Percentiles rank a stretch among this genome's conserved stretches.
These are phyloP conservation scores for Radopholus similis DNA, from an alignment of 1,140 invertebrate species.

Conservation along the genomic window DNA sequence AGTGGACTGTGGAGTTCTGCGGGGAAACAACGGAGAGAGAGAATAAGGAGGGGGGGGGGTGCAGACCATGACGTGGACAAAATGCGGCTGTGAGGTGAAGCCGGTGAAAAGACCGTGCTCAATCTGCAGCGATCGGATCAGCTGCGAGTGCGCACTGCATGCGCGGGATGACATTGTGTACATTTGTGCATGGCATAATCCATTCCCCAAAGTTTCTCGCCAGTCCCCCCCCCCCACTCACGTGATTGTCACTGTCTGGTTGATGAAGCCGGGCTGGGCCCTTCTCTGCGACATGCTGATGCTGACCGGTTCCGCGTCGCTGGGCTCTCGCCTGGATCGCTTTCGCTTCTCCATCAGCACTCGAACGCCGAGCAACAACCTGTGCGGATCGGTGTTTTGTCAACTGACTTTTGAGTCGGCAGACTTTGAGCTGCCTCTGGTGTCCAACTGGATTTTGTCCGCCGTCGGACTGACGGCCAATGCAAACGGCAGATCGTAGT, in stretches of 20 bases:
- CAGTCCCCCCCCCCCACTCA: too few species aligned
- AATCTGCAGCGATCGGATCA: constrained; percentile 33
- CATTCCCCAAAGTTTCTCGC: constrained; percentile 9
- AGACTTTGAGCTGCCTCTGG: background rate
- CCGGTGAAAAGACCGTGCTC: constrained; percentile 44
- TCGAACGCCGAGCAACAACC: constrained; percentile 35
- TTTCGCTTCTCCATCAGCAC: constrained; percentile 36
- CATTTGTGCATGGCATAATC: background rate
- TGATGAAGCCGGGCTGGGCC: constrained; percentile 9
- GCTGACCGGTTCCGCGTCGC: constrained; percentile 36
- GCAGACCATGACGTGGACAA: constrained; percentile 29
- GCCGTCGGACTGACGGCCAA: constrained; percentile 8
- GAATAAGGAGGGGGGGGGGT: background rate
- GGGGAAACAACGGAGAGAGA: background rate
- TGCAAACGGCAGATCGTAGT: constrained; percentile 30
- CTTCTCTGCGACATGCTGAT: constrained; percentile 30
- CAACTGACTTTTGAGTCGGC: background rate
- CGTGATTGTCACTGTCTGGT: constrained; percentile 38
- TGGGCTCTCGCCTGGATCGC: constrained; percentile 40
- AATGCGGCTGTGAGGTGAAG: constrained; percentile 20
- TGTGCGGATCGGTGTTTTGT: background rate
- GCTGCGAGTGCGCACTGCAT: constrained; percentile 29
- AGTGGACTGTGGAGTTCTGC: constrained; percentile 19
- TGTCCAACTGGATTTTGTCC: background rate
- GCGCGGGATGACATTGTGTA: background rate